Evolutionary conservation across 1,140 invertebrate species (phyloP).

Genomic region (Lepidurus couesii): DNA sequence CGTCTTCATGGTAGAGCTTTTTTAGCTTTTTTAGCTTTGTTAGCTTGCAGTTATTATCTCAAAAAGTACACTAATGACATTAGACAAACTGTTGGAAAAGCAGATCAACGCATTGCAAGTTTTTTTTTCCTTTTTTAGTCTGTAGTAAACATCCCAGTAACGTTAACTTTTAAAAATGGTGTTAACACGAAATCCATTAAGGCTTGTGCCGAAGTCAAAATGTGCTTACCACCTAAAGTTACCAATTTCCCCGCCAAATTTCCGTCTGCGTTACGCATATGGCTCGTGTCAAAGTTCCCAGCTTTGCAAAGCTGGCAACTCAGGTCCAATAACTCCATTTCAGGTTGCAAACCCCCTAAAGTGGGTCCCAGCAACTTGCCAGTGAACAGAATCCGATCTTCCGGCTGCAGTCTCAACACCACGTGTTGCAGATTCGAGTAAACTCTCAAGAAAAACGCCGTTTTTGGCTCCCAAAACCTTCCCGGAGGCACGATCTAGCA

Average conservation of each 20-base stretch:
- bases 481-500: not conserved
- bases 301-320: conserved; percentile 16
- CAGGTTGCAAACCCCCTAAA: not conserved
- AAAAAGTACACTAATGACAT: too few relatives aligned
- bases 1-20: too few relatives aligned
- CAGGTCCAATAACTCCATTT: conserved; percentile 12
- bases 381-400: conserved; percentile 12
- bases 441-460: not conserved
- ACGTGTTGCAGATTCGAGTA: not conserved
- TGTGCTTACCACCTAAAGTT: not conserved
- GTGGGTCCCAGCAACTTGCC: conserved; percentile 1
- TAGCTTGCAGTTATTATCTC: too few relatives aligned
- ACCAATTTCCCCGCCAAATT: not conserved
- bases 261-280: not conserved
- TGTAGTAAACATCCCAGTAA: not conserved
- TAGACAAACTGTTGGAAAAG: too few relatives aligned
- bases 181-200: conserved; percentile 25
- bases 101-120: too few relatives aligned
- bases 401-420: not conserved
- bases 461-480: not conserved
- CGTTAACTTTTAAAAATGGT: conserved; percentile 23
- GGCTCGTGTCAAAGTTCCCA: not conserved
- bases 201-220: conserved; percentile 23
- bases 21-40: too few relatives aligned
- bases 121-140: not conserved